Evolutionary conservation across 1,140 invertebrate species (phyloP).

Genomic region (Copidosoma floridanum): DNA sequence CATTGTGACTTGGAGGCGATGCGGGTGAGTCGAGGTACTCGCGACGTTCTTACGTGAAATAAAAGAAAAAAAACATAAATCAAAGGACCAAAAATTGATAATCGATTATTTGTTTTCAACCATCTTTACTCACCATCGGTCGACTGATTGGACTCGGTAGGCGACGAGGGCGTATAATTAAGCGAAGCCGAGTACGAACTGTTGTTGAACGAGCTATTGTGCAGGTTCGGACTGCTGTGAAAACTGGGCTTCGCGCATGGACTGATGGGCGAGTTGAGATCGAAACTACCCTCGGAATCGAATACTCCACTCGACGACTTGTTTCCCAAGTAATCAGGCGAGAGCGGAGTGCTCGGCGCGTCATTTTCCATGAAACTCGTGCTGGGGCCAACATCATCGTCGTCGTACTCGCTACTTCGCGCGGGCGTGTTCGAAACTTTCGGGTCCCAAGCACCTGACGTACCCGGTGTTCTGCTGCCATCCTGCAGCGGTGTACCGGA

Average conservation of each 20-base stretch:
- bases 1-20: no score
- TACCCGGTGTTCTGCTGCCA: constrained; percentile 80
- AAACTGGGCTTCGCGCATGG: no score
- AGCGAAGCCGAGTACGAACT: constrained; percentile 52
- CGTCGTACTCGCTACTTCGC: constrained; percentile 72
- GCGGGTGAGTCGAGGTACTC: no score
- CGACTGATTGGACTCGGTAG: constrained; percentile 73
- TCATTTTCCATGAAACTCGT: constrained; percentile 70
- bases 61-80: no score
- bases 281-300: constrained; percentile 73
- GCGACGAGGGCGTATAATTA: constrained; percentile 68
- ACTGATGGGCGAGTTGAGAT: constrained; percentile 53
- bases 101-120: no score
- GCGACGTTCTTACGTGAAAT: no score
- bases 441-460: constrained; percentile 88
- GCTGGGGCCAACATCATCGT: constrained; percentile 54
- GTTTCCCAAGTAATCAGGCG: constrained; percentile 78
- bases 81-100: no score
- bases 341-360: constrained; percentile 64
- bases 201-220: no score
- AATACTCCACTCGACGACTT: constrained; percentile 90
- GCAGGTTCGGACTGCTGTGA: no score
- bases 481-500: constrained; percentile 90
- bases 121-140: constrained; percentile 79
- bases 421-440: constrained; percentile 81